Evolutionary conservation across 1,140 invertebrate genomes (phyloP), one percentile per base, ranked within the genome.

Genomic region (Ganaspis sp.): DNA sequence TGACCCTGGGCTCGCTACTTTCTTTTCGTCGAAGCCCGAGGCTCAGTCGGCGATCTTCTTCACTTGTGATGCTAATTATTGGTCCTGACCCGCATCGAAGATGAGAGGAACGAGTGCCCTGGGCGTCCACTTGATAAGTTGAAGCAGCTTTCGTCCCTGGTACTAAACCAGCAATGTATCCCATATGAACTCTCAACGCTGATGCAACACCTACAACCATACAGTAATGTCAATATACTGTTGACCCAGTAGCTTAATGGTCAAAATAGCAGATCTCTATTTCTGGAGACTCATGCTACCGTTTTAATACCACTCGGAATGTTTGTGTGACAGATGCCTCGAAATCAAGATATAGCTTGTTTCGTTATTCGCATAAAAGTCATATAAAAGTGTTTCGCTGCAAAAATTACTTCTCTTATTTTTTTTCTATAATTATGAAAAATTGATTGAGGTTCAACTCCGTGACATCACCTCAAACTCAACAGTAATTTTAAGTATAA

Each of bases 161-260:
- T 64, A 95, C 93, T 9, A 95, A 88, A 19, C 94, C 94, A 29
- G 94, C 93, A 23, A 95, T 94, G 86, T 95, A 93, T 1, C 94
- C 94, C 86, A 95, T 94, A 83, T 95, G 94, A 71, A 94, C 92
- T 85, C 93, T 94, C 19, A 95, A 88, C 29, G 94, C 94, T 9
- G 94, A 93, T 42, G 94, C 94, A 9, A 95, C 93, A 29, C 94
- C 94, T 83, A 92, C 88, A 17, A n/a, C 23, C 12, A n/a, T n/a
- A n/a, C 58, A 26, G 15, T 29, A 64, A 64, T 34, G 58, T 64
- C 58, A 64, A 64, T 64, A 64, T 29, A 58, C 21, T 64, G 23
- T 64, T n/a, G 54, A 64, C 54, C 54, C 5, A 64, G 23, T 64
- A 21, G 21, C 21, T 64, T 64, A 29, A 29, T 64, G 54, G 54